Evolutionary conservation across 1,140 invertebrate genomes (phyloP).

Genomic region (Lineus longissimus): DNA sequence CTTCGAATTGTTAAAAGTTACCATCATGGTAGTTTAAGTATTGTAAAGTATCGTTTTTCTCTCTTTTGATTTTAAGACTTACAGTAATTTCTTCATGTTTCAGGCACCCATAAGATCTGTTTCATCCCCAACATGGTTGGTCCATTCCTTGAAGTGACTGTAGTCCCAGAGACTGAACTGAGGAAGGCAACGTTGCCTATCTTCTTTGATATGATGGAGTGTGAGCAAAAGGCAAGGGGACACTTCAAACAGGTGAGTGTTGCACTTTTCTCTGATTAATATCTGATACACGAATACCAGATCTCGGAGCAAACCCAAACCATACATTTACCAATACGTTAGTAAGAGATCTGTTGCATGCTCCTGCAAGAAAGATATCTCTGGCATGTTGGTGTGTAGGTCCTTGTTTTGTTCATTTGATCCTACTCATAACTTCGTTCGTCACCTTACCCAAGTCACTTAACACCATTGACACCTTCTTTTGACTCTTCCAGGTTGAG

Average conservation of each 20-base stretch:
- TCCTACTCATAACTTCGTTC: too few relatives aligned
- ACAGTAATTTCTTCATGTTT: constrained; percentile 19
- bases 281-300: too few relatives aligned
- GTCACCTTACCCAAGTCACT: too few relatives aligned
- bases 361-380: not conserved
- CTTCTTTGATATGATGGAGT: constrained; percentile 49
- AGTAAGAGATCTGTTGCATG: not conserved
- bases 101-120: constrained; percentile 57
- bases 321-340: not conserved
- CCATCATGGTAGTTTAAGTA: constrained; percentile 23
- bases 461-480: too few relatives aligned
- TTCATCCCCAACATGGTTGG: constrained; percentile 46
- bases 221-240: constrained; percentile 67
- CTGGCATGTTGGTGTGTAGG: too few relatives aligned
- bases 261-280: too few relatives aligned
- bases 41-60: not conserved
- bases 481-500: constrained; percentile 69
- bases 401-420: too few relatives aligned
- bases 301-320: too few relatives aligned
- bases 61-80: constrained; percentile 12
- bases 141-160: constrained; percentile 46
- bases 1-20: too few relatives aligned
- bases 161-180: constrained; percentile 45
- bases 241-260: constrained; percentile 71
- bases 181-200: constrained; percentile 44